Evolutionary conservation across 2,888 invertebrate genomes (phyloP), one percentile per base, ranked within the genome.

Genomic region (Acrocera orbiculus): DNA sequence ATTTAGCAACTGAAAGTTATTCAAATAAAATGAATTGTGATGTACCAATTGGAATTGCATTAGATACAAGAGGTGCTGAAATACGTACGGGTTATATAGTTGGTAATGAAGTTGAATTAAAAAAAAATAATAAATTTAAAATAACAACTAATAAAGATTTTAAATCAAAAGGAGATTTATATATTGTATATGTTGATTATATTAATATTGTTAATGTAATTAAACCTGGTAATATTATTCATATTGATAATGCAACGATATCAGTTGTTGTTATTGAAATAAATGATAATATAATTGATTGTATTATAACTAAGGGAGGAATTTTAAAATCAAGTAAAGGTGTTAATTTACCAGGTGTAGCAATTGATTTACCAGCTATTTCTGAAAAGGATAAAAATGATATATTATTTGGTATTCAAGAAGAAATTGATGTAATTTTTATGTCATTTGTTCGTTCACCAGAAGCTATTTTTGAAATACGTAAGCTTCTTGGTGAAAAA

Each of bases 391-490:
- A 93, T 61, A 82, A 77, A 52, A 65, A 73, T 6, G 90, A 90
- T 54, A 62, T 89, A 35, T 53, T 68, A 36, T 87, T 89, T 52
- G 89, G 85, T 31, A 80, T 87, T 9, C 77, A 83, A 46, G 79
- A 85, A 58, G 76, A 64, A 46, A 15, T 22, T 14, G 30, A 93
- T 53, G 89, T 92, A 72, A 71, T 93, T 35, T 92, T 93, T 61
- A 90, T 90, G 0, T 90, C 90, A 0, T 93, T 93, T 63, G 89
- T 90, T 51, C 70, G 90, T 45, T 76, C 81, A 58, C 87, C 79
- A 2, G 70, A 69, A 0, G 87, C 86, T 9, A 67, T n/a, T n/a
- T n/a, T n/a, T n/a, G n/a, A n/a, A n/a, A n/a, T 93, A 49, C 70
- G 86, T 36, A 55, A 62, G 33, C 71, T 87, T 49, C 67, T 90